Evolutionary conservation across 2,797 vertebrate genomes (phyloP), one percentile per base, ranked within the genome.

Genomic region (Gallirallus australis): DNA sequence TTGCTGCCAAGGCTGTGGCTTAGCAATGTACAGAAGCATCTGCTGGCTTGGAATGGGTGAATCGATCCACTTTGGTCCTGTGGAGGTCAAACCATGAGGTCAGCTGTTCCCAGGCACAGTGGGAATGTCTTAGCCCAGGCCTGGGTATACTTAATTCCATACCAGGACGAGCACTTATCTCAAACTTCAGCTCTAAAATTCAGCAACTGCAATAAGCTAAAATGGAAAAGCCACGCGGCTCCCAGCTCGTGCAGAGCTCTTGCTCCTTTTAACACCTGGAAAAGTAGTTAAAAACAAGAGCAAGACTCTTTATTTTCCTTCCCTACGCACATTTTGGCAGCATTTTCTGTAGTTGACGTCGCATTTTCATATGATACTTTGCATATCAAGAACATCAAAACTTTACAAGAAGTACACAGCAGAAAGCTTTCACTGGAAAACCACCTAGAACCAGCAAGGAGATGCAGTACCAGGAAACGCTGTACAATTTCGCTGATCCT

Each of bases 61-160:
- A 79, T 75, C 91, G 87, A 95, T 93, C 94, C 79, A 90, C 91
- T 83, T 89, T 86, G 54, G 47, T 86, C 76, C 73, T 33, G 57
- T 19, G 40, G 63, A 91, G 91, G 92, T 95, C 89, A 65, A 84
- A 80, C 82, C 47, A 33, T 17, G 89, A 93, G 79, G 76, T 93
- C 91, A 93, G 84, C 87, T 83, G 87, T 72, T 95, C 79, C 66
- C 50, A 54, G 25, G 83, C 89, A 75, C 57, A 72, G 4, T 28
- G 27, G 47, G 52, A 91, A 94, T 73, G 87, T 52, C 73, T 92
- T 63, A 85, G 71, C 90, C 86, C 0, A 1, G 57, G 76, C 87
- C 91, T 66, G 42, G 1, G 69, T 57, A 24, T 52, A 65, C 53
- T 88, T 88, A 53, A 61, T 83, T 90, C 63, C 63, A 45, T n/a